Evolutionary conservation across 1,140 invertebrate species (phyloP).

Genomic region (Halictus rubicundus): DNA sequence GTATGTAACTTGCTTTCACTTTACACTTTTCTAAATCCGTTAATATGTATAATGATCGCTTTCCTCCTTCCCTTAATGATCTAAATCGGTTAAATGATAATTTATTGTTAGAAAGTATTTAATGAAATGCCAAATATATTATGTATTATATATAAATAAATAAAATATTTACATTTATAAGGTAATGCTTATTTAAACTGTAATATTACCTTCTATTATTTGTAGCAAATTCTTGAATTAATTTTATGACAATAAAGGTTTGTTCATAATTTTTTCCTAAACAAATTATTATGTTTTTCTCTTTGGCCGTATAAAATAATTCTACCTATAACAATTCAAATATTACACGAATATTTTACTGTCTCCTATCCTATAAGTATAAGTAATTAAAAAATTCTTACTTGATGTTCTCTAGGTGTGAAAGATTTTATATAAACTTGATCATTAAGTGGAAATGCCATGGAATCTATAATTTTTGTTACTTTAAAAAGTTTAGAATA

Average conservation of each 20-base stretch:
- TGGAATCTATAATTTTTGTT: conserved; percentile 67
- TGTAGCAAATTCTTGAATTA: conserved; percentile 88
- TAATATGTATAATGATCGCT: conserved; percentile 82
- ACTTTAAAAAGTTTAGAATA: conserved; percentile 1
- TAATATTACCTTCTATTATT: conserved; percentile 78
- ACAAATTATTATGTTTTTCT: conserved; percentile 92
- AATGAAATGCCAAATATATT: neutral
- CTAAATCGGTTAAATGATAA: conserved; percentile 73
- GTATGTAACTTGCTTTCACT: conserved; percentile 81
- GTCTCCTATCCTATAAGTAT: neutral
- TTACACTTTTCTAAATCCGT: conserved; percentile 81
- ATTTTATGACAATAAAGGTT: conserved; percentile 93
- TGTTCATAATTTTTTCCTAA: conserved; percentile 91
- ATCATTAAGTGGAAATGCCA: conserved; percentile 84
- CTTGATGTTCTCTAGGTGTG: conserved; percentile 88
- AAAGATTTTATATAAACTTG: conserved; percentile 86
- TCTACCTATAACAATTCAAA: conserved; percentile 83
- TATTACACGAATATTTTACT: neutral
- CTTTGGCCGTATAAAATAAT: conserved; percentile 88
- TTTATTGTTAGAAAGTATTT: conserved; percentile 22
- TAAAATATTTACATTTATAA: neutral
- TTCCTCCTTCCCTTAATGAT: conserved; percentile 69
- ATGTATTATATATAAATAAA: too few species aligned
- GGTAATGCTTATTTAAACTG: conserved; percentile 17
- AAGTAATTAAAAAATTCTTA: conserved; percentile 63